A percentile compares a stretch with the other conserved stretches of the same genome.
Evolutionary conservation across 2,797 vertebrate species (phyloP).

Genomic region (Acanthurus leucopareius): DNA sequence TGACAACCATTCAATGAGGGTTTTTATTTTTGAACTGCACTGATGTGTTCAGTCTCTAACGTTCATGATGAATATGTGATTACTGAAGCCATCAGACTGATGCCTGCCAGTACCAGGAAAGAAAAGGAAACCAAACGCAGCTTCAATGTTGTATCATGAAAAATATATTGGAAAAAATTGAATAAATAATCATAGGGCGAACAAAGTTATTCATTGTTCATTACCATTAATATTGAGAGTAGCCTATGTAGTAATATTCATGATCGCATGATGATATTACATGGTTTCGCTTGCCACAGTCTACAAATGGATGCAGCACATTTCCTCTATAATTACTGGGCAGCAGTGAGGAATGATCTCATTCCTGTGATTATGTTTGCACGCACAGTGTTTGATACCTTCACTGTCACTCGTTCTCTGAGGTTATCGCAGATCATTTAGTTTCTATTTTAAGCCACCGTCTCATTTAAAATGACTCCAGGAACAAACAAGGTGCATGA

Average conservation of each 20-base stretch:
- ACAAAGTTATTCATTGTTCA: slow-evolving; percentile 63
- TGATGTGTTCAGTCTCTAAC: neutral
- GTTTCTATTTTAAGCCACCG: slow-evolving; percentile 49
- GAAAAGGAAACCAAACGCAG: slow-evolving; percentile 29
- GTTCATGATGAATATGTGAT: slow-evolving; percentile 20
- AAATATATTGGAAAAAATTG: slow-evolving; percentile 48
- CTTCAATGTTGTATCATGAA: slow-evolving; percentile 41
- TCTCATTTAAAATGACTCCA: slow-evolving; percentile 44
- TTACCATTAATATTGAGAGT: slow-evolving; percentile 53
- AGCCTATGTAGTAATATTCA: slow-evolving; percentile 78
- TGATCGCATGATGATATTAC: slow-evolving; percentile 62
- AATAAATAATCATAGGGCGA: slow-evolving; percentile 60
- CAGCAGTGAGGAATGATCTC: slow-evolving; percentile 48
- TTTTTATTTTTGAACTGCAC: neutral
- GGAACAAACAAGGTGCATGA: slow-evolving; percentile 43
- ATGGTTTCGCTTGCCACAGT: slow-evolving; percentile 45
- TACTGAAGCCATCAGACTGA: slow-evolving; percentile 7
- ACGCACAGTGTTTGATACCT: slow-evolving; percentile 41
- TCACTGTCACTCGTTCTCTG: slow-evolving; percentile 43
- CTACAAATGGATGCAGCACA: slow-evolving; percentile 60
- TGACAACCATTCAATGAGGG: neutral
- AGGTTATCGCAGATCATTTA: slow-evolving; percentile 36
- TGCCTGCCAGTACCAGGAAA: neutral
- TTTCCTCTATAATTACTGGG: slow-evolving; percentile 60
- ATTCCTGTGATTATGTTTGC: slow-evolving; percentile 62